Base-by-base conservation (phyloP, 2,888 invertebrate genomes). In the Agelastica alni region DNA sequence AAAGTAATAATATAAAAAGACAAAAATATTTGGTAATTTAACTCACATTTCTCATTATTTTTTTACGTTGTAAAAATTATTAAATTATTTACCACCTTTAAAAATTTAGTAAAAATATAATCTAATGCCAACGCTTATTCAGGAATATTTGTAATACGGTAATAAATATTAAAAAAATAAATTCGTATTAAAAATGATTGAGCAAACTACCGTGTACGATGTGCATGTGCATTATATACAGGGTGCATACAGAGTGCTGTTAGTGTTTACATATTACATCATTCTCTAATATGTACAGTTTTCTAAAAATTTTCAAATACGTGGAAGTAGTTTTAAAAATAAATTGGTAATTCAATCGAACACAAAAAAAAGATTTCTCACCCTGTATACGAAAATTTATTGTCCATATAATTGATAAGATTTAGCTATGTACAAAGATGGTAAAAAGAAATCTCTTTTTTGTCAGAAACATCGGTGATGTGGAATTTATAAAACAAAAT, bases 221-320 rank as follows among this genome's bases (percentile, higher is more conserved):
- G 65, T 65, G 65, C 65, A 63, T 62, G 64, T 64, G 63, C 63
- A 64, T 52, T 68, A 66, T 67, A 62, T 66, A 67, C 66, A 68
- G 54, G 51, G 66, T 67, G 68, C 67, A 68, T 59, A 18, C 13
- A 52, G 45, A 53, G 66, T 66, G 66, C 66, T 51, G 55, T 56
- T 51, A 55, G 59, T 61, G 61, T 61, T 32, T 53, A 60, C 57
- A 60, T 44, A 62, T 49, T 53, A 56, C 47, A 51, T 52, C 55
- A 58, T 61, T 58, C 56, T 20, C 57, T 53, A 59, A 51, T 59
- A 62, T 62, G 39, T 62, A 62, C 59, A 62, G 36, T 51, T 46
- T 28, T 53, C 48, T 54, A 54, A 56, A 37, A 42, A 34, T 51
- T 34, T 32, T 39, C n/a, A n/a, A n/a, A n/a, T n/a, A n/a, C n/a